These are phyloP conservation scores for Esox masquinongy DNA, from an alignment of 2,797 vertebrate species.

Conservation along the genomic window DNA sequence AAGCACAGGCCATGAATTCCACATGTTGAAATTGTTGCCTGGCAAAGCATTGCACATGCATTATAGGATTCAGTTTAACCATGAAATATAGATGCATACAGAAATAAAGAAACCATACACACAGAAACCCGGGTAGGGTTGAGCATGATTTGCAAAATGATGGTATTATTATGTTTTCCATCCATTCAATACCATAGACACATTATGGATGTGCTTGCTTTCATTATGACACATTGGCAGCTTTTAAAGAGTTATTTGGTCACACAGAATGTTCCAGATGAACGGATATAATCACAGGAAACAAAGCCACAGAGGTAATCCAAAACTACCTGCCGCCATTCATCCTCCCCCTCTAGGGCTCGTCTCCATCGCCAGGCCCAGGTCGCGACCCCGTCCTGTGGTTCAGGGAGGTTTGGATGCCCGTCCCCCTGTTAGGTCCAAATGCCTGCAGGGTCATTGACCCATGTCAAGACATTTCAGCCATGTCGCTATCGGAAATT, in stretches of 20 bases:
- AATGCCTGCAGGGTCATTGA: conserved; percentile 8
- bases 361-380: conserved; percentile 30
- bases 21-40: conserved; percentile 11
- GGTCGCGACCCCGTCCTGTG: conserved; percentile 36
- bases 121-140: conserved; percentile 24
- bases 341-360: conserved; percentile 24
- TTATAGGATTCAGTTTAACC: conserved; percentile 33
- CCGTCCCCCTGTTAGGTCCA: background rate
- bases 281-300: conserved; percentile 43
- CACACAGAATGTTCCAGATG: conserved; percentile 37
- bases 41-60: conserved; percentile 18
- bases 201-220: background rate
- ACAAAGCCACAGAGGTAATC: conserved; percentile 47
- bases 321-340: conserved; percentile 34
- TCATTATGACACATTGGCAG: conserved; percentile 8
- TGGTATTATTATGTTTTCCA: background rate
- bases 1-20: conserved; percentile 4
- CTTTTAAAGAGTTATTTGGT: background rate
- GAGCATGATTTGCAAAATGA: conserved; percentile 31
- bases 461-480: conserved; percentile 18
- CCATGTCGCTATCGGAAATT: conserved; percentile 36
- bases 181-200: background rate
- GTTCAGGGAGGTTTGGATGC: conserved; percentile 22
- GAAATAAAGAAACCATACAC: conserved; percentile 22
- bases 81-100: conserved; percentile 41